These are phyloP conservation scores for Zoanthus sociatus DNA, from an alignment of 92 coral and sea anemone species.

Conservation along the genomic window DNA sequence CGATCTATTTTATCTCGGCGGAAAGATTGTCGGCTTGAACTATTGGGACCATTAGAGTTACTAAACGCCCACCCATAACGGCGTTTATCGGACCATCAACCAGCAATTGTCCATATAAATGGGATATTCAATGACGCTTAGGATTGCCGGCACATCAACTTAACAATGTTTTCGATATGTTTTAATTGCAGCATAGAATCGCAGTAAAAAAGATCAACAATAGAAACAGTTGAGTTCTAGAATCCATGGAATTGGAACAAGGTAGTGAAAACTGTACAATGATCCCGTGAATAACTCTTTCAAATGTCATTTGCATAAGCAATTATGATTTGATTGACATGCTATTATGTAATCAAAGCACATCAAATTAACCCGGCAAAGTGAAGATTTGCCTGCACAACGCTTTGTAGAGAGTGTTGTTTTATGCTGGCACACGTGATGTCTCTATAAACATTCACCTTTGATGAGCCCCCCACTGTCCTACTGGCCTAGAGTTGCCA, in stretches of 20 bases:
- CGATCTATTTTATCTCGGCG: constrained; percentile 12
- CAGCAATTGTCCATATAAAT: constrained; percentile 47
- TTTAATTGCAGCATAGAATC: background rate
- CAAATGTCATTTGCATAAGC: constrained; percentile 15
- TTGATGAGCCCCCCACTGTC: background rate
- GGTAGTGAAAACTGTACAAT: background rate
- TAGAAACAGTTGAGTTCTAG: background rate
- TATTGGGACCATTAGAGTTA: constrained; percentile 10
- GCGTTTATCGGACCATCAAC: constrained; percentile 43
- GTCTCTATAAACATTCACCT: constrained; percentile 24
- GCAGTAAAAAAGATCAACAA: background rate
- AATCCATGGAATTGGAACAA: background rate
- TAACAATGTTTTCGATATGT: constrained; percentile 32
- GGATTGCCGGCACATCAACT: constrained; percentile 44
- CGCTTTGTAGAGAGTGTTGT: constrained; percentile 25
- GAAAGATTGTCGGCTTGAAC: constrained; percentile 35
- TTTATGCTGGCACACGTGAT: constrained; percentile 35
- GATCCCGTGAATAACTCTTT: background rate
- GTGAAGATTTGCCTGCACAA: constrained; percentile 49
- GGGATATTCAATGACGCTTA: constrained; percentile 39
- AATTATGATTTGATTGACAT: constrained; percentile 27
- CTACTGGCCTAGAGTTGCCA: background rate
- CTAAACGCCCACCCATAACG: constrained; percentile 46
- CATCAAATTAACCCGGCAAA: constrained; percentile 43
- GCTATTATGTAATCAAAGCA: constrained; percentile 29